Conservation (phyloP, 2,888 invertebrate species). For the Nysson spinosus region DNA sequence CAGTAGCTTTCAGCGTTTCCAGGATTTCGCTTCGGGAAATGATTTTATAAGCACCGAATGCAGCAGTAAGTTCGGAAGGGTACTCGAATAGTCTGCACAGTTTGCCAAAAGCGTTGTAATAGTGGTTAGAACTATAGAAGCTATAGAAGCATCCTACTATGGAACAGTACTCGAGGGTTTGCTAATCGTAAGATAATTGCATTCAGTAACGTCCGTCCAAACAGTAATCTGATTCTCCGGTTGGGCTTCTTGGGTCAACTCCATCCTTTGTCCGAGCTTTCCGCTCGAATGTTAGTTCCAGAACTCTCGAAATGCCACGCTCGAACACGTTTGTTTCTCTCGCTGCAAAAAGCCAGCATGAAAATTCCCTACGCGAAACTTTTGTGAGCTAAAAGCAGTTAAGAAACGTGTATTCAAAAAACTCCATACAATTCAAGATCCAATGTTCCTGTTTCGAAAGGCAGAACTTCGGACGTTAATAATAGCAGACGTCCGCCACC, state of each 20-base stretch:
- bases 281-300: not conserved
- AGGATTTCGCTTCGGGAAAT: not conserved
- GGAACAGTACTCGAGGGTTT: slow-evolving; percentile 30
- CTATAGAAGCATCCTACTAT: slow-evolving; percentile 18
- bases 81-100: slow-evolving; percentile 9
- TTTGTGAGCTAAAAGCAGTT: slow-evolving; percentile 3
- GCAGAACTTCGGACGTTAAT: too few relatives aligned
- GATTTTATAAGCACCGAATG: not conserved
- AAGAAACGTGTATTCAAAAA: not conserved
- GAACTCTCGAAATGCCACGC: slow-evolving; percentile 20
- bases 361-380: slow-evolving; percentile 1
- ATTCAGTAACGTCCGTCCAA: slow-evolving; percentile 38
- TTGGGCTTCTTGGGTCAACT: slow-evolving; percentile 31
- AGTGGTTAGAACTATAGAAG: slow-evolving; percentile 41
- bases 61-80: not conserved
- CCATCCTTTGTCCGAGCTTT: slow-evolving; percentile 18
- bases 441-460: not conserved
- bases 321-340: not conserved
- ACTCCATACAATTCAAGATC: not conserved
- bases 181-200: slow-evolving; percentile 54
- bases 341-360: not conserved
- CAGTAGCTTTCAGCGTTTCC: not conserved
- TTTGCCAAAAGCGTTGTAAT: slow-evolving; percentile 38
- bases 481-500: too few relatives aligned
- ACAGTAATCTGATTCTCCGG: slow-evolving; percentile 50